Evolutionary conservation across 2,888 invertebrate genomes (phyloP), one percentile per base, ranked within the genome.

Genomic region (Sussaba pulchella): DNA sequence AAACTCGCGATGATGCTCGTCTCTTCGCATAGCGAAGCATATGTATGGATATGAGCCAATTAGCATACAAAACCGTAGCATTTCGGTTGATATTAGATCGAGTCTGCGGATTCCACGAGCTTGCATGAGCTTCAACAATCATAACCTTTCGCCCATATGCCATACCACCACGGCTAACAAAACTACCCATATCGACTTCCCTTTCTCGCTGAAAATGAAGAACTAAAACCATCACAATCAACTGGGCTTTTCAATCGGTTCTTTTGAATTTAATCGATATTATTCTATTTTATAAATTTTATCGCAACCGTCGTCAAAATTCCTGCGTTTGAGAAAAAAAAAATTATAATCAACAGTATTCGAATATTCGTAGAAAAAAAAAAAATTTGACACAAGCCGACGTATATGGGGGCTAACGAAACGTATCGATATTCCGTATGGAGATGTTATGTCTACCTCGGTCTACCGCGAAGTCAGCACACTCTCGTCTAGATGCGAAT

Each of bases 1-100:
- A 39, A 73, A 74, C 57, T 75, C 24, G 59, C 66, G 36, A 67
- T 66, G 74, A 59, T 75, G 57, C 79, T 63, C 47, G 17, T 67
- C 69, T 43, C 17, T 47, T 41, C 72, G 54, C 61, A 21, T 70
- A 81, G 83, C 77, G 81, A 75, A 79, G 82, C 79, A 82, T 83
- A 83, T 83, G 84, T 86, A 87, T 87, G 86, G 85, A 87, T 85
- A 87, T 80, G 86, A 87, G 86, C 83, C 86, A 88, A 88, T 88
- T 88, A 88, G 88, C 88, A 88, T 88, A 88, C 86, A 88, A 87
- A 84, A 87, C 85, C 87, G 85, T 87, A 79, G 84, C 83, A 87
- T 88, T 88, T 87, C 86, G 88, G 87, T 87, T 86, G 86, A 87
- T 87, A 87, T 88, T 86, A 86, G 87, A 86, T 79, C 45, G 54